Percentiles rank a stretch among this genome's conserved stretches.
Conservation (phyloP, 1,140 invertebrate genomes). For the Babylonia areolata region DNA sequence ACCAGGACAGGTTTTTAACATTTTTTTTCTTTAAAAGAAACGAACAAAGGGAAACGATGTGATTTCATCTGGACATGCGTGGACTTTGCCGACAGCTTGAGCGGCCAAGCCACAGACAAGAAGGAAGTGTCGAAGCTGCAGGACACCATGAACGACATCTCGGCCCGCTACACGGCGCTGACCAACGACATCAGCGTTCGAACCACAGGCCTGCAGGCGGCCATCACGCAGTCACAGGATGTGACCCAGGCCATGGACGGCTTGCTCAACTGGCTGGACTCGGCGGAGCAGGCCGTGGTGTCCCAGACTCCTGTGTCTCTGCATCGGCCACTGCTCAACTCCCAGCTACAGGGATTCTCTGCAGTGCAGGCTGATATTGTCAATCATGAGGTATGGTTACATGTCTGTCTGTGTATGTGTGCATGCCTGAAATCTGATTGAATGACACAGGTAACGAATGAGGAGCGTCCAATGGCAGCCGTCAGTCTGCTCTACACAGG, state of each 20-base stretch:
- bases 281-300: slow-evolving; percentile 85
- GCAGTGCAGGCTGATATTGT: slow-evolving; percentile 89
- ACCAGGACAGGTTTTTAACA: too few relatives aligned
- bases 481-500: too few relatives aligned
- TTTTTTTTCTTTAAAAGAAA: too few relatives aligned
- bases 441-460: too few relatives aligned
- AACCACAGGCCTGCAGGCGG: slow-evolving; percentile 80
- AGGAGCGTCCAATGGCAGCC: too few relatives aligned
- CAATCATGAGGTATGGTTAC: slow-evolving; percentile 82
- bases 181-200: slow-evolving; percentile 77
- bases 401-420: too few relatives aligned
- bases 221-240: slow-evolving; percentile 94
- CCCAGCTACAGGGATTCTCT: slow-evolving; percentile 90
- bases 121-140: slow-evolving; percentile 86
- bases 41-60: too few relatives aligned
- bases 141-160: slow-evolving; percentile 86
- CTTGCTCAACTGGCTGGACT: slow-evolving; percentile 88
- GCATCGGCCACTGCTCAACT: slow-evolving; percentile 90
- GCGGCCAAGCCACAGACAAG: slow-evolving; percentile 20
- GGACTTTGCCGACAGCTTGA: slow-evolving; percentile 2
- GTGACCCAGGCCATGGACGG: slow-evolving; percentile 93
- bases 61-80: too few relatives aligned
- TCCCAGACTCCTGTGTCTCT: slow-evolving; percentile 89
- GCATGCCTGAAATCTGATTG: too few relatives aligned
- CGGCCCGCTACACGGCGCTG: slow-evolving; percentile 83